Conservation (phyloP, 2,888 invertebrate genomes). For the Onchidella celtica region DNA sequence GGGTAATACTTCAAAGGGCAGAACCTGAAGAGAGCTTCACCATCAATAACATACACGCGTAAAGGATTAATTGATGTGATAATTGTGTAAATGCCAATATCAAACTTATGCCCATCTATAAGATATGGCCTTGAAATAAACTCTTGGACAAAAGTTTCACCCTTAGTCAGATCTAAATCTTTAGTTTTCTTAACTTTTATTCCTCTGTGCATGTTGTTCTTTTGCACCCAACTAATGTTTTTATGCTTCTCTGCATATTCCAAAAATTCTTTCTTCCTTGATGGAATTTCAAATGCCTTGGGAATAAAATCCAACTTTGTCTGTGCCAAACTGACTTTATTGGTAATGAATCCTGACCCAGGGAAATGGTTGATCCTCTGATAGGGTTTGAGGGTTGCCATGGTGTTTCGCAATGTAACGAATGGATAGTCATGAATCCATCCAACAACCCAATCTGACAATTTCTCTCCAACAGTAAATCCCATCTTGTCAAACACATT, state of each 20-base stretch:
- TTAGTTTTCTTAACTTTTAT: slow-evolving; percentile 86
- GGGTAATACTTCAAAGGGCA: slow-evolving; percentile 94
- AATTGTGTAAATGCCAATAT: slow-evolving; percentile 96
- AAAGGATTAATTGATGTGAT: slow-evolving; percentile 95
- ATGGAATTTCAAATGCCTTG: slow-evolving; percentile 92
- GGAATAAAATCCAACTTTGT: slow-evolving; percentile 89
- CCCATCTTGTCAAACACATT: slow-evolving; percentile 89
- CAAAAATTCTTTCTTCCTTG: slow-evolving; percentile 86
- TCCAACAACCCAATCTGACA: slow-evolving; percentile 88
- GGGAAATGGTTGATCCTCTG: slow-evolving; percentile 96
- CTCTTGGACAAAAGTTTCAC: slow-evolving; percentile 93
- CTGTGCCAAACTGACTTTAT: slow-evolving; percentile 93
- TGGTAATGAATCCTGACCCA: slow-evolving; percentile 94
- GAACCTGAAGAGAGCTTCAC: slow-evolving; percentile 94
- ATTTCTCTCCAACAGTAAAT: slow-evolving; percentile 82
- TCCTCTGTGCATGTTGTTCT: slow-evolving; percentile 94
- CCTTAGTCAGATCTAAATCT: slow-evolving; percentile 86
- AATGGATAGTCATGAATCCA: slow-evolving; percentile 98
- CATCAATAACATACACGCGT: slow-evolving; percentile 92
- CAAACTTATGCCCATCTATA: slow-evolving; percentile 95
- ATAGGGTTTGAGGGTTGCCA: slow-evolving; percentile 85
- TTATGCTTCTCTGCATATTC: slow-evolving; percentile 85
- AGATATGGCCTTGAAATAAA: slow-evolving; percentile 93
- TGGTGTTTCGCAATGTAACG: slow-evolving; percentile 81
- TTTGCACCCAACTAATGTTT: slow-evolving; percentile 90